Evolutionary conservation across 1,140 invertebrate species (phyloP).

Genomic region (Paraescarpia echinospica): DNA sequence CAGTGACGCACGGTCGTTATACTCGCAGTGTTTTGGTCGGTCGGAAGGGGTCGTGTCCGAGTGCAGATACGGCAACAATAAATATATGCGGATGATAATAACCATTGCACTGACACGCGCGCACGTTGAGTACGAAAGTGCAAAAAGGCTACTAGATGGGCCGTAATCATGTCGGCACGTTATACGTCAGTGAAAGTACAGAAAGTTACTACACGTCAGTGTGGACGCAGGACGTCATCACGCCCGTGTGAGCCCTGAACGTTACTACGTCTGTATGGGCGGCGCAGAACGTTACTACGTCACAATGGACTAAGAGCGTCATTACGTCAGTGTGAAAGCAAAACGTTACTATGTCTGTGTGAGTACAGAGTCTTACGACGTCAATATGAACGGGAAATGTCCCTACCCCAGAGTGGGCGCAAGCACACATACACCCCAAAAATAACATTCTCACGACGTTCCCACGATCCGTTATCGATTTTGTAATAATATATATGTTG

Average conservation of each 20-base stretch:
- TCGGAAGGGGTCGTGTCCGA: not conserved
- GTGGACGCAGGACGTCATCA: no score
- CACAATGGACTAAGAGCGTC: no score
- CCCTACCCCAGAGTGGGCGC: not conserved
- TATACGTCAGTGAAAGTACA: not conserved
- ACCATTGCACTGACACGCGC: not conserved
- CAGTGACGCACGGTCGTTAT: not conserved
- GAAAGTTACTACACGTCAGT: no score
- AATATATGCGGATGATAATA: not conserved
- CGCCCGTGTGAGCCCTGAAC: no score
- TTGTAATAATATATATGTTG: not conserved
- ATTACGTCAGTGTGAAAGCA: no score
- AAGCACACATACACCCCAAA: not conserved
- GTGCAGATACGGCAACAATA: not conserved
- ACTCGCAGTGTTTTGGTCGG: not conserved
- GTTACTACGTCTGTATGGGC: no score
- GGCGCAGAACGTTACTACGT: no score
- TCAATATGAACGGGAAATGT: not conserved
- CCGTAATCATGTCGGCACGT: not conserved
- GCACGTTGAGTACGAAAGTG: not conserved
- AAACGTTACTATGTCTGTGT: no score
- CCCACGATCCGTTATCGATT: not conserved
- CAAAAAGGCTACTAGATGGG: not conserved
- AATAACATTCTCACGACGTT: not conserved
- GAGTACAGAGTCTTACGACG: no score